Percentiles rank a stretch among this genome's conserved stretches.
Evolutionary conservation across 1,140 invertebrate species (phyloP).

Genomic region (Gonioctena quinquepunctata): DNA sequence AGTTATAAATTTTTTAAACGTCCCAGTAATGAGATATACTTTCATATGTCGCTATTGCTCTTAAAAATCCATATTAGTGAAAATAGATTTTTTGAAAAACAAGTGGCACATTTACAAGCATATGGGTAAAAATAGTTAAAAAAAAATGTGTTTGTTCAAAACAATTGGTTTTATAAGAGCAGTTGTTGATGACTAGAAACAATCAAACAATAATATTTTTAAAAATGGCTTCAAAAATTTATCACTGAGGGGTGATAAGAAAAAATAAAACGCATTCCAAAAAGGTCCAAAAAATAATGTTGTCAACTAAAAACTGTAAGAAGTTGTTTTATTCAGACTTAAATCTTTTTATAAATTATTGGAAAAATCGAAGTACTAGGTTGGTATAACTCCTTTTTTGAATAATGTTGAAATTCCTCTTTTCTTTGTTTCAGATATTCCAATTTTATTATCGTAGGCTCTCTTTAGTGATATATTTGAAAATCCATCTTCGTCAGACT

Average conservation of each 20-base stretch:
- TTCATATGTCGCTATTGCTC: not conserved
- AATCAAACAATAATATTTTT: not conserved
- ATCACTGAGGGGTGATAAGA: not conserved
- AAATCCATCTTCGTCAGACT: not conserved
- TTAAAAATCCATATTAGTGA: not conserved
- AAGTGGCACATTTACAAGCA: not conserved
- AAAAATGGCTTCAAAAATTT: not conserved
- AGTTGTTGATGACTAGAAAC: not conserved
- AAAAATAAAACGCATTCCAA: not conserved
- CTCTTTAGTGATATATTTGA: not conserved
- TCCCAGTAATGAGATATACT: not conserved
- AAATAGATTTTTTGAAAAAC: not conserved
- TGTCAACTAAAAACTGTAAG: not conserved
- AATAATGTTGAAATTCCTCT: not conserved
- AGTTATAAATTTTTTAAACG: not conserved
- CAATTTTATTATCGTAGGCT: constrained; percentile 1
- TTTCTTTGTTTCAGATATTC: not conserved
- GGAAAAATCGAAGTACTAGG: not conserved
- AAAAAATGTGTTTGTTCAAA: not conserved
- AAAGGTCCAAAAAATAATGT: not conserved
- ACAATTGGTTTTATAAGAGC: not conserved
- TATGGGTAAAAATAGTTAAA: not conserved
- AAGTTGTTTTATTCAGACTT: not conserved
- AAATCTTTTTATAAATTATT: not conserved
- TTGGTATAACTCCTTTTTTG: no score